Evolutionary conservation across 1,140 invertebrate genomes (phyloP), one percentile per base, ranked within the genome.

Genomic region (Drosophila leontia): DNA sequence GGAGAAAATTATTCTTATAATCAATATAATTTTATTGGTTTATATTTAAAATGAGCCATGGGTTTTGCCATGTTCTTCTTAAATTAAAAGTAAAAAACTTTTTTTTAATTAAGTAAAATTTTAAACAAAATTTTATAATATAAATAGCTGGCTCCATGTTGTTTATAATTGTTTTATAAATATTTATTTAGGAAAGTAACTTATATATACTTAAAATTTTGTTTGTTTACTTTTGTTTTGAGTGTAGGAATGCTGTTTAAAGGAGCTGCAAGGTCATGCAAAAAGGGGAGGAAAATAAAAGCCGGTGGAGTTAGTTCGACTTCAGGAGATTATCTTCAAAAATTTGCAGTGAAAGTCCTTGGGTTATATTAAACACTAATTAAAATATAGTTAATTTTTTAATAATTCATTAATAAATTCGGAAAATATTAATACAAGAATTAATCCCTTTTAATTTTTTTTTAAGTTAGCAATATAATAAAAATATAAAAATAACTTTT

Each of bases 251-350:
- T 55, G 19, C 51, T 37, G 51, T 8, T 37, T 19, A 61, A 64
- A 35, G 56, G 62, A 64, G 56, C 62, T 58, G 19, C 62, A 64
- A 64, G 62, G 62, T 64, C 62, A 61, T 15, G 56, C n/a, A 26
- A 17, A 60, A 60, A 12, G 62, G 56, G 56, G 56, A 44, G 29
- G 37, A 37, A 39, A 39, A 11, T 23, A 11, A 37, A 55, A 15
- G 51, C 51, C 17, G 8, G 53, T 41, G 56, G 56, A 15, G 29
- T 64, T 32, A 26, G 37, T n/a, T 23, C 45, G 17, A 37, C 29
- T 12, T 32, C 8, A 29, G 2, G 23, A 53, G 32, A 1, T 35
- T 13, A 1, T 13, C 15, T 9, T 8, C 2, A 5, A 55, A 55
- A 37, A 9, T 13, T 3, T 37, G 9, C 3, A 35, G 11, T 17